A percentile compares a stretch with the other conserved stretches of the same genome.
Evolutionary conservation across 2,113 vertebrate species (phyloP).

Genomic region (Choloepus hoffmanni): DNA sequence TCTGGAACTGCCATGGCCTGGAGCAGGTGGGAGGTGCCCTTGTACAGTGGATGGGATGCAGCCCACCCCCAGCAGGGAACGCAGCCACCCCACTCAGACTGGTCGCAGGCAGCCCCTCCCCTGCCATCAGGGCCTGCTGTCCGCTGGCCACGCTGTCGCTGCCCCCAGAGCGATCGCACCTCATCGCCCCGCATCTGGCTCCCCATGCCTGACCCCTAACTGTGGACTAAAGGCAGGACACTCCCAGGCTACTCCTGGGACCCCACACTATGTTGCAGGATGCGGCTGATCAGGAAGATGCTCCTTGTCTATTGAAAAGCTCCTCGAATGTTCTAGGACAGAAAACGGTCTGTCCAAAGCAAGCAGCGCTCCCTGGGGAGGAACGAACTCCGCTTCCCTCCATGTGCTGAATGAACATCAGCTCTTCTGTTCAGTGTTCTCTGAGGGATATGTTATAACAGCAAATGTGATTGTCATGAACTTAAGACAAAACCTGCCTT

Average conservation of each 20-base stretch:
- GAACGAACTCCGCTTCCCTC: too few relatives aligned
- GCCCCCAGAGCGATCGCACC: background rate
- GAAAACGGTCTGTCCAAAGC: background rate
- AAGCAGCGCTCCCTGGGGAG: background rate
- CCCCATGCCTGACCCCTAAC: too few relatives aligned
- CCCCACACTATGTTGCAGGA: fast-evolving
- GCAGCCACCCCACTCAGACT: fast-evolving
- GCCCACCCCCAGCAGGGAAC: background rate
- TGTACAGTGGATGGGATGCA: background rate
- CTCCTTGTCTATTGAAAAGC: background rate
- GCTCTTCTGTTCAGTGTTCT: background rate
- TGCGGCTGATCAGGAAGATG: too few relatives aligned
- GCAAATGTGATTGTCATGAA: fast-evolving
- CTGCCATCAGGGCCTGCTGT: too few relatives aligned
- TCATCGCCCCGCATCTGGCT: background rate
- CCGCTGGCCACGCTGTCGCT: background rate
- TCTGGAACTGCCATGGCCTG: fast-evolving
- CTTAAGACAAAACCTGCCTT: background rate
- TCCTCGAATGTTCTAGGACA: background rate
- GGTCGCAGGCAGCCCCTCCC: too few relatives aligned
- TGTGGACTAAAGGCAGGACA: background rate
- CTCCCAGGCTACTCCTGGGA: fast-evolving
- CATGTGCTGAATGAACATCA: too few relatives aligned
- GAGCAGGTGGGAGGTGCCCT: background rate
- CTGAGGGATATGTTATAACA: fast-evolving